A percentile compares a stretch with the other conserved stretches of the same genome.
phyloP scores from a whole-genome alignment of 2,888 invertebrate species.

The Serrognathus titanus region DNA sequence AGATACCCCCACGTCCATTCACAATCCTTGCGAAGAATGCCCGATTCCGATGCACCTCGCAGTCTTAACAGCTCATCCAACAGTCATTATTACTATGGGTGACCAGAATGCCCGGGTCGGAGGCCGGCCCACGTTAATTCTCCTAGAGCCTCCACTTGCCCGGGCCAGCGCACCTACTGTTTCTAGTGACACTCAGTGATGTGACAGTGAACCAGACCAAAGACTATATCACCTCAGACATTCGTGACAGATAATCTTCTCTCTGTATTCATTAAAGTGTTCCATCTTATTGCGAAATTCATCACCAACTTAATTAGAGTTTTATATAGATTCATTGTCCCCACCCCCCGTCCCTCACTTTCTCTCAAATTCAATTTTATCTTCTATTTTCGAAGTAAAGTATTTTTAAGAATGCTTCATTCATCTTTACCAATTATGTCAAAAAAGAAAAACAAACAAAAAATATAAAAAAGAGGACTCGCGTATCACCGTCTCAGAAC shows the following conservation, averaged over 20 bases:
- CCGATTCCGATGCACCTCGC: slow-evolving; percentile 55
- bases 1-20: slow-evolving; percentile 40
- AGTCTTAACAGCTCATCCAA: slow-evolving; percentile 64
- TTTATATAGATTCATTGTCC: no score
- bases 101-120: slow-evolving; percentile 53
- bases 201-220: slow-evolving; percentile 38
- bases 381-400: no score
- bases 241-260: slow-evolving; percentile 21
- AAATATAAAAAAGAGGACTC: no score
- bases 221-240: slow-evolving; percentile 32
- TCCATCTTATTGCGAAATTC: not conserved
- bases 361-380: no score
- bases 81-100: slow-evolving; percentile 73
- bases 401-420: no score
- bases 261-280: not conserved
- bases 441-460: no score
- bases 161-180: slow-evolving; percentile 48
- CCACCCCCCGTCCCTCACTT: no score
- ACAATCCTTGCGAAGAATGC: slow-evolving; percentile 45
- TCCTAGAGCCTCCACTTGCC: slow-evolving; percentile 41
- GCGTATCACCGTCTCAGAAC: no score
- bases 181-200: slow-evolving; percentile 38
- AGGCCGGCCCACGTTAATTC: slow-evolving; percentile 33
- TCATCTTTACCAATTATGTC: no score
- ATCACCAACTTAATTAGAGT: no score